Evolutionary conservation across 2,113 vertebrate genomes (phyloP), one percentile per base, ranked within the genome.

Genomic region (Alethe castanea): DNA sequence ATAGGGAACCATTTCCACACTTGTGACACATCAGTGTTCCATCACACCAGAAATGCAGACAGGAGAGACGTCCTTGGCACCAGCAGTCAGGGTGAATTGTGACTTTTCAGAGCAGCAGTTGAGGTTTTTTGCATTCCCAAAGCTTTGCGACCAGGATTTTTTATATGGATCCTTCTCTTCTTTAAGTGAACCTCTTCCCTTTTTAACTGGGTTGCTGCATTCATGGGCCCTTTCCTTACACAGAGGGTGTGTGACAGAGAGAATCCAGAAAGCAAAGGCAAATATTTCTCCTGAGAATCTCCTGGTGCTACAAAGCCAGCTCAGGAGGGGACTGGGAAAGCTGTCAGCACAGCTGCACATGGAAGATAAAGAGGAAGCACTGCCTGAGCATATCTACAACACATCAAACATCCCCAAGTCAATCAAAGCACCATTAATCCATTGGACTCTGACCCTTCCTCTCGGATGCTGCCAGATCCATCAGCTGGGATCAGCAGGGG

Each of bases 331-430:
- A 56, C 66, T 24, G 71, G 69, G 8, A 12, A 66, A 86, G 56
- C 81, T 93, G 92, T 90, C 93, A 95, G 42, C 47, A 60, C 59
- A 78, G 87, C 90, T 86, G 61, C 65, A 66, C 24, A 8, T 24
- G 66, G 38, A 85, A 97, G 92, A 96, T 96, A 95, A 94, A 97
- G 95, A 94, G 90, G 53, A 94, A 50, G 69, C 78, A 80, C 62
- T 42, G 81, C 14, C 60, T 54, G 79, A 87, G 77, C 71, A 12
- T 79, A 95, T 95, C 93, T 95, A 80, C 82, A 93, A 35, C 67
- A 92, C 84, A 97, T 96, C 92, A 91, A 90, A 95, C 84, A 94
- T 14, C 90, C 72, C 10, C 28, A 38, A 96, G 94, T 88, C 95
- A 92, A 53, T 95, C 95, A 92, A 81, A 96, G 76, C 36, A 3